A percentile compares a stretch with the other conserved stretches of the same genome.
Conservation (phyloP, 2,113 vertebrate species). For the Paradoxurus hermaphroditus region DNA sequence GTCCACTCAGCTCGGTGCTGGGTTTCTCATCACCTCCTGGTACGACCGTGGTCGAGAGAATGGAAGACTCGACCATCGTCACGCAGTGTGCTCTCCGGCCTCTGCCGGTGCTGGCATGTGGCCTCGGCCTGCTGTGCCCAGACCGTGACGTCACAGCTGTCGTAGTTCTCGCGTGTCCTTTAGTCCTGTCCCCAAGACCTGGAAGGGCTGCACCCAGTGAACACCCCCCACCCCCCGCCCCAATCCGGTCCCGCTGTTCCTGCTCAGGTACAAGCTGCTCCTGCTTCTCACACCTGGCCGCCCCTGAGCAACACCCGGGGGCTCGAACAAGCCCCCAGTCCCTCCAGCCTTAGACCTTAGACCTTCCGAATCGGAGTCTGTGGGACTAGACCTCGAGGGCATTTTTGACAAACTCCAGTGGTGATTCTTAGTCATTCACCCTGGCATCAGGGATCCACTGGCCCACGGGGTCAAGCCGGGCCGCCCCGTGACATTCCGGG, state of each 20-base stretch:
- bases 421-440: not conserved
- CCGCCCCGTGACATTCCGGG: not conserved
- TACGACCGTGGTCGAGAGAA: rapidly evolving
- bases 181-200: not conserved
- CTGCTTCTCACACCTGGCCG: not conserved
- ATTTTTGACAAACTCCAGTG: not conserved
- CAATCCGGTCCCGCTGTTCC: not conserved
- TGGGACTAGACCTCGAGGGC: not conserved
- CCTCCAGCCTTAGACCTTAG: no score
- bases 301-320: not conserved
- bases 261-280: not conserved
- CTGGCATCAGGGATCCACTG: not conserved
- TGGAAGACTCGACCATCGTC: not conserved
- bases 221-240: not conserved
- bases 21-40: not conserved
- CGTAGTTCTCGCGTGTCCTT: not conserved
- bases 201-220: not conserved
- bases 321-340: rapidly evolving
- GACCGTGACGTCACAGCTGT: not conserved
- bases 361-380: not conserved
- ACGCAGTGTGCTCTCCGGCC: rapidly evolving
- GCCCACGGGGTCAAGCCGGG: not conserved
- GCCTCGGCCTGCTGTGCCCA: not conserved
- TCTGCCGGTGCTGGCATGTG: not conserved
- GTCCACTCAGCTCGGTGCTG: not conserved